Base-by-base conservation (phyloP, 2,797 vertebrate species). In the Falco naumanni region DNA sequence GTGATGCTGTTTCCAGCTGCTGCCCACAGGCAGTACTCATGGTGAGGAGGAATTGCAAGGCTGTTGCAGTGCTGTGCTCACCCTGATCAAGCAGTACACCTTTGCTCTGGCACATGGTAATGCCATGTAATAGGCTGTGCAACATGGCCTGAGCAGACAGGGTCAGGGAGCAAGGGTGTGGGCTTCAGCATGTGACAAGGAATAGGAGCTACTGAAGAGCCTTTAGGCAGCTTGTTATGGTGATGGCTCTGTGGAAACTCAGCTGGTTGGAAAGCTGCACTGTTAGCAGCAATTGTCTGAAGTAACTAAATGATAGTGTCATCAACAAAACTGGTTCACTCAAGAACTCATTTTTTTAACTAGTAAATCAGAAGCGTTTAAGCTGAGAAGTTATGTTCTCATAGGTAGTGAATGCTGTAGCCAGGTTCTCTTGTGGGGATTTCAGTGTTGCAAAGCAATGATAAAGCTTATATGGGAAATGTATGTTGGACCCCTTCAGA, bases 21-120 rank as follows among this genome's bases (percentile, higher is more conserved):
- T 88, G 54, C 22, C 11, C 3, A 0, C 5, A 21, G 43, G 41
- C 18, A 20, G 31, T 22, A 13, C 53, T 54, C 0, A 0, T 3
- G 25, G 63, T 43, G 50, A 56, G 51, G 34, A 45, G 34, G 19
- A 31, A 16, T 21, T 21, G 34, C 5, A 2, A 6, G 24, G 88
- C 54, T 53, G 16, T 6, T 45, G 26, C 11, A 10, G 26, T 41
- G 34, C 70, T 79, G 2, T 25, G 31, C 41, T 83, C 4, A 3
- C 18, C 20, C 24, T 47, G 34, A 7, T 9, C 10, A 9, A 7
- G 50, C 22, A 43, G 48, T 11, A 8, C 6, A 15, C 26, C 60
- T 37, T 29, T 11, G 37, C 41, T 63, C 25, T 45, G 81, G 47
- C 13, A 15, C 5, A 1, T 3, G 33, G 33, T 19, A 14, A 5